These are phyloP conservation scores for Siniperca scherzeri DNA, from an alignment of 2,797 vertebrate genomes.

Conservation along the genomic window DNA sequence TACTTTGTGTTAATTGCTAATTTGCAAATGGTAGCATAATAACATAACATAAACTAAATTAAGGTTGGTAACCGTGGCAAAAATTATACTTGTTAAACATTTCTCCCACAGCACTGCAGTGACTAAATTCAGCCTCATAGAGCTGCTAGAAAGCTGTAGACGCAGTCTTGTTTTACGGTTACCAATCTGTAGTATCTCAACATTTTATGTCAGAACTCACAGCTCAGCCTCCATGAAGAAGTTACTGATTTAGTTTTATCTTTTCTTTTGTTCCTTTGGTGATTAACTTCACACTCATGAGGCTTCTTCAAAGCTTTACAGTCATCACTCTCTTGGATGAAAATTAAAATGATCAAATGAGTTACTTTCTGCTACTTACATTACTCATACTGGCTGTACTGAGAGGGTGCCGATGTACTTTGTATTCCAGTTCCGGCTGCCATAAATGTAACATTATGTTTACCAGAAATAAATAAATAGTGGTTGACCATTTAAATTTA, in stretches of 20 bases:
- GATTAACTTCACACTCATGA: conserved; percentile 29
- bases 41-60: background rate
- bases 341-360: conserved; percentile 37
- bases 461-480: background rate
- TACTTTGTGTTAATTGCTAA: background rate
- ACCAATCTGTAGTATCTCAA: background rate
- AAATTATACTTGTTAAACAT: too few relatives aligned
- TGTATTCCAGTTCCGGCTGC: conserved; percentile 5
- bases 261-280: conserved; percentile 17
- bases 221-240: background rate
- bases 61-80: background rate
- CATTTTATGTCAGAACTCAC: conserved; percentile 6
- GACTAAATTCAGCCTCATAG: background rate
- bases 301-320: conserved; percentile 21
- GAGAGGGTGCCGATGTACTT: background rate
- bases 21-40: background rate
- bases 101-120: background rate
- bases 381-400: background rate
- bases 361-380: background rate
- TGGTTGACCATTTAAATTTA: background rate
- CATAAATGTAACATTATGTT: background rate
- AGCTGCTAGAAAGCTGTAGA: background rate
- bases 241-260: conserved; percentile 38
- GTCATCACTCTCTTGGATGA: conserved; percentile 26
- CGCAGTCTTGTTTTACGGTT: background rate